Percentiles rank a stretch among this genome's conserved stretches.
Evolutionary conservation across 2,113 vertebrate genomes (phyloP).

Genomic region (Ondatra zibethicus): DNA sequence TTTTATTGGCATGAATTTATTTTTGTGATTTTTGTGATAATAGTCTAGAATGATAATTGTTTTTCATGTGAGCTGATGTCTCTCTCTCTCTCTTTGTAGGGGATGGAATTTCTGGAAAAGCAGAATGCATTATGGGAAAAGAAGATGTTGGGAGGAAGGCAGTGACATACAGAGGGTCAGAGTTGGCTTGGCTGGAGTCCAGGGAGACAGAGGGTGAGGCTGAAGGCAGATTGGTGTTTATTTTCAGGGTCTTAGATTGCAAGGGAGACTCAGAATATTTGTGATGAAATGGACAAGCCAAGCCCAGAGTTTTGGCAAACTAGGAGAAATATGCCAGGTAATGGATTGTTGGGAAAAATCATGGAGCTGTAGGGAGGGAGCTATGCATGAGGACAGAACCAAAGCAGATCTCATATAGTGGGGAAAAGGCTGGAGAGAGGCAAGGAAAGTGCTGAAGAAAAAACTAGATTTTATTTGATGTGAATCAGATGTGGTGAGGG

Average conservation of each 20-base stretch:
- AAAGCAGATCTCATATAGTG: conserved; percentile 1
- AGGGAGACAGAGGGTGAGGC: not conserved
- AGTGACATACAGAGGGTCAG: not conserved
- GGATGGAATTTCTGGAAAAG: not conserved
- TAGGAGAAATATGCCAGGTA: not conserved
- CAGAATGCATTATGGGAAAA: not conserved
- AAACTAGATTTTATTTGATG: not conserved
- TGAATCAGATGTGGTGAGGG: conserved; percentile 56
- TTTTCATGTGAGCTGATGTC: not conserved
- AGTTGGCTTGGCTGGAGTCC: not conserved
- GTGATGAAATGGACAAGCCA: not conserved
- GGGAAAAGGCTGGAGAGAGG: conserved; percentile 17
- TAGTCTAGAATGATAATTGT: not conserved
- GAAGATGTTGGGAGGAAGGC: not conserved
- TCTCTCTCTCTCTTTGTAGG: not conserved
- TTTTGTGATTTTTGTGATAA: conserved; percentile 17
- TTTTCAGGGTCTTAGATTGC: not conserved
- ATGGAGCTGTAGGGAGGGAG: not conserved
- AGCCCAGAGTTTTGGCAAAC: not conserved
- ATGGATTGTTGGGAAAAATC: not conserved
- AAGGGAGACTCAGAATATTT: not conserved
- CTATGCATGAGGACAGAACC: not conserved
- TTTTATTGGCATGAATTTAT: not conserved
- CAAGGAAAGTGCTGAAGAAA: conserved; percentile 17
- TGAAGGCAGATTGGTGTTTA: not conserved